Percentiles rank a stretch among this genome's conserved stretches.
Evolutionary conservation across 2,113 vertebrate genomes (phyloP).

Genomic region (Eublepharis macularius): DNA sequence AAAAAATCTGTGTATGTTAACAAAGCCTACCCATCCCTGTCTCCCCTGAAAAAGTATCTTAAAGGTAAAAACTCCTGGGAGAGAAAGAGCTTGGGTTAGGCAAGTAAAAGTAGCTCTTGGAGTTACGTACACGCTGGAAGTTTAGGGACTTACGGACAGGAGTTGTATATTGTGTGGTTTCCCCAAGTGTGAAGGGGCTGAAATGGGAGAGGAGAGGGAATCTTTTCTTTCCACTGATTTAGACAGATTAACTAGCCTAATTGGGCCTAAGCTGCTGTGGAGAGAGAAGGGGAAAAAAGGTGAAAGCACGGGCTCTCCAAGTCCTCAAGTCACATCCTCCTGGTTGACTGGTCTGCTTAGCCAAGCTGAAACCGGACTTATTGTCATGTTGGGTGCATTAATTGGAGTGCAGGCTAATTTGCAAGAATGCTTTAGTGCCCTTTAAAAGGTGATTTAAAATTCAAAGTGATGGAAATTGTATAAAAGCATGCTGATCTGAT

Average conservation of each 20-base stretch:
- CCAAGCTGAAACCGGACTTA: slow-evolving; percentile 89
- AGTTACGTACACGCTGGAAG: slow-evolving; percentile 44
- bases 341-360: slow-evolving; percentile 91
- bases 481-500: slow-evolving; percentile 91
- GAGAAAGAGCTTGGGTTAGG: slow-evolving; percentile 28
- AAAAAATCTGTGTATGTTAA: slow-evolving; percentile 52
- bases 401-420: slow-evolving; percentile 97
- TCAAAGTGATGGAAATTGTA: slow-evolving; percentile 95
- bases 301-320: slow-evolving; percentile 76
- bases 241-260: slow-evolving; percentile 80
- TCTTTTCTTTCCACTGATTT: slow-evolving; percentile 74
- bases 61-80: slow-evolving; percentile 45
- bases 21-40: slow-evolving; percentile 28
- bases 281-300: slow-evolving; percentile 69
- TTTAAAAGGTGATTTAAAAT: slow-evolving; percentile 98
- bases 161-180: slow-evolving; percentile 59
- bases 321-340: slow-evolving; percentile 88
- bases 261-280: slow-evolving; percentile 79
- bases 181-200: slow-evolving; percentile 57
- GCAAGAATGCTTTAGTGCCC: slow-evolving; percentile 91
- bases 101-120: slow-evolving; percentile 40
- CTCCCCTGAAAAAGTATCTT: slow-evolving; percentile 33
- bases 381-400: slow-evolving; percentile 95
- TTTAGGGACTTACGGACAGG: slow-evolving; percentile 59
- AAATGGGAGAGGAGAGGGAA: slow-evolving; percentile 33